phyloP scores from a whole-genome alignment of 2,797 vertebrate genomes.

The Pipistrellus pipistrellus region DNA sequence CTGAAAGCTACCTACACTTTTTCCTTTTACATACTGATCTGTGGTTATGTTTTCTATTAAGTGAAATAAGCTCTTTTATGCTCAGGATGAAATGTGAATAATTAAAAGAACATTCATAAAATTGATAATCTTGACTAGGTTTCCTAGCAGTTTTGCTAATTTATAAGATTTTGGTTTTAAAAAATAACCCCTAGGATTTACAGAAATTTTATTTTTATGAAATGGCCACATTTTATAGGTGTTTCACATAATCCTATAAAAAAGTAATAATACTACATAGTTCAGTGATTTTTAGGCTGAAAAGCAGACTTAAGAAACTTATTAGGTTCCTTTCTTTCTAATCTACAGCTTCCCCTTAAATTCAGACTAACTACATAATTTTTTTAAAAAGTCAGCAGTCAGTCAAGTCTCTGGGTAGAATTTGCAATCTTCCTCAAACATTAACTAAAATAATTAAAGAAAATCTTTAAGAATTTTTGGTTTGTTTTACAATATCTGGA shows the following conservation, averaged over 20 bases:
- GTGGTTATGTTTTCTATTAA: background rate
- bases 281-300: background rate
- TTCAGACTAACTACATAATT: background rate
- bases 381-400: background rate
- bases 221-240: background rate
- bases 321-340: slow-evolving; percentile 4
- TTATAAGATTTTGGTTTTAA: slow-evolving; percentile 13
- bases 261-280: background rate
- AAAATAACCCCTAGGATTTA: background rate
- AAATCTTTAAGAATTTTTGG: slow-evolving; percentile 33
- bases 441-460: slow-evolving; percentile 11
- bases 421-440: background rate
- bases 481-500: slow-evolving; percentile 2
- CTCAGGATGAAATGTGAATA: background rate
- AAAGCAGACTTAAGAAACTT: slow-evolving; percentile 14
- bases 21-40: background rate
- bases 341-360: background rate
- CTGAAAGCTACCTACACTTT: background rate
- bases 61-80: background rate
- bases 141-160: slow-evolving; percentile 28
- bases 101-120: background rate
- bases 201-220: background rate
- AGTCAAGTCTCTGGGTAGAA: background rate
- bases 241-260: slow-evolving; percentile 18
- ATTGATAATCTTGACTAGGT: background rate